A percentile compares a stretch with the other conserved stretches of the same genome.
phyloP scores from a whole-genome alignment of 2,113 vertebrate species.

The Marcusenius ussheri region DNA sequence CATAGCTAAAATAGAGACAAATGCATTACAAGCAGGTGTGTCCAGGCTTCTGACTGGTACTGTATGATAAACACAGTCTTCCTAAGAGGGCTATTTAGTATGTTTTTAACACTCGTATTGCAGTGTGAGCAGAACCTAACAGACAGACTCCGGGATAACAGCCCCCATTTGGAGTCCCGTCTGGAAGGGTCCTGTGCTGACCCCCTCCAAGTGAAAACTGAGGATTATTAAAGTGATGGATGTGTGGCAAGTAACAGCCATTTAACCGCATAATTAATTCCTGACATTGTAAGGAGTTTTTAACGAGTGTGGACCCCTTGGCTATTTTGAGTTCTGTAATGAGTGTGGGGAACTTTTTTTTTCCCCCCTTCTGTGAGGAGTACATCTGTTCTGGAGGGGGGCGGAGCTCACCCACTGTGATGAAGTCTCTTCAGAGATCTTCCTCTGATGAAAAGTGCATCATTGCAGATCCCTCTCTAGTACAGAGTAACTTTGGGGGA shows the following conservation, averaged over 20 bases:
- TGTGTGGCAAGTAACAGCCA: not conserved
- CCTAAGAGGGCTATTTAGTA: not conserved
- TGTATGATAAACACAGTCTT: not conserved
- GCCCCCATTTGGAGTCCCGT: not conserved
- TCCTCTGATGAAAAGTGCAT: not conserved
- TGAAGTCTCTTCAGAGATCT: not conserved
- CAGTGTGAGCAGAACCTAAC: not conserved
- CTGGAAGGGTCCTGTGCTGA: not conserved
- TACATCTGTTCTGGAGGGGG: not conserved
- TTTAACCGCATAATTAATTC: conserved; percentile 8
- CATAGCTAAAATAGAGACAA: not conserved
- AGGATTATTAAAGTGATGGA: not conserved
- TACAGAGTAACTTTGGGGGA: not conserved
- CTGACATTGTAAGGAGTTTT: not conserved
- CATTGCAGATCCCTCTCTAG: not conserved
- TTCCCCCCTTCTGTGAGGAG: not conserved
- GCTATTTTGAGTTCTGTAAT: not conserved
- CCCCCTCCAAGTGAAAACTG: not conserved
- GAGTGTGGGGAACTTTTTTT: not conserved
- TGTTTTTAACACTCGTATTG: not conserved
- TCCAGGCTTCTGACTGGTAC: not conserved
- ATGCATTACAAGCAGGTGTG: not conserved
- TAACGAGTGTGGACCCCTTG: not conserved
- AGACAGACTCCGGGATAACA: not conserved
- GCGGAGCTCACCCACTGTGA: not conserved